Percentiles rank a stretch among this genome's conserved stretches.
Conservation (phyloP, 2,113 vertebrate genomes). For the Cepphus grylle region DNA sequence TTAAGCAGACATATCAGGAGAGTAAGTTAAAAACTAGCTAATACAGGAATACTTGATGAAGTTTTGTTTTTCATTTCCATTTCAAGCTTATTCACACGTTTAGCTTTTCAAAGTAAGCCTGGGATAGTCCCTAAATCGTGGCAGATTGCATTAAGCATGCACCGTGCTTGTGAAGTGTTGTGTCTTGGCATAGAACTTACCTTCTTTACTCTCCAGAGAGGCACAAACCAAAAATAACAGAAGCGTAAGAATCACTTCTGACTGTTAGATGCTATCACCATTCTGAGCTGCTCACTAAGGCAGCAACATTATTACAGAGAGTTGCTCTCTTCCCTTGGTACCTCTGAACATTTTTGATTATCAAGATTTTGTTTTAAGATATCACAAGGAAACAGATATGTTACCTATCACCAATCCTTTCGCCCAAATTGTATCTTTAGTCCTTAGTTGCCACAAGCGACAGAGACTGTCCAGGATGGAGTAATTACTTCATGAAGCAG, state of each 20-base stretch:
- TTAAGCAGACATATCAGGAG: background rate
- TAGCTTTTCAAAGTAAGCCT: conserved; percentile 46
- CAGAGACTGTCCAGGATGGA: background rate
- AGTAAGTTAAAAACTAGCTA: background rate
- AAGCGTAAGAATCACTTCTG: conserved; percentile 42
- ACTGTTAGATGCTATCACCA: background rate
- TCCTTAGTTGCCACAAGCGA: background rate
- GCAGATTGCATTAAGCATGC: conserved; percentile 43
- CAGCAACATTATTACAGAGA: background rate
- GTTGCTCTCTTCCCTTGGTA: background rate
- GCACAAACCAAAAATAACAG: conserved; percentile 67
- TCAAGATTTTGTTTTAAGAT: background rate
- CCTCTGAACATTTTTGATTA: background rate
- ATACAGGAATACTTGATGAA: background rate
- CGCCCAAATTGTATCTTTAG: background rate
- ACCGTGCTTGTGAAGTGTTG: background rate
- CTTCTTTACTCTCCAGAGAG: conserved; percentile 76
- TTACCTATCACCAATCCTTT: background rate
- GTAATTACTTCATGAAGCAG: background rate
- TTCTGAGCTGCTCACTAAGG: conserved; percentile 19
- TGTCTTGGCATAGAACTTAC: conserved; percentile 61
- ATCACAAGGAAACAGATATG: background rate
- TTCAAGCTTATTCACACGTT: background rate
- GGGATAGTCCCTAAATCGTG: conserved; percentile 21
- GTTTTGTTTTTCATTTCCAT: background rate